A percentile compares a stretch with the other conserved stretches of the same genome.
Conservation (phyloP, 2,113 vertebrate genomes). For the Acanthisitta chloris region DNA sequence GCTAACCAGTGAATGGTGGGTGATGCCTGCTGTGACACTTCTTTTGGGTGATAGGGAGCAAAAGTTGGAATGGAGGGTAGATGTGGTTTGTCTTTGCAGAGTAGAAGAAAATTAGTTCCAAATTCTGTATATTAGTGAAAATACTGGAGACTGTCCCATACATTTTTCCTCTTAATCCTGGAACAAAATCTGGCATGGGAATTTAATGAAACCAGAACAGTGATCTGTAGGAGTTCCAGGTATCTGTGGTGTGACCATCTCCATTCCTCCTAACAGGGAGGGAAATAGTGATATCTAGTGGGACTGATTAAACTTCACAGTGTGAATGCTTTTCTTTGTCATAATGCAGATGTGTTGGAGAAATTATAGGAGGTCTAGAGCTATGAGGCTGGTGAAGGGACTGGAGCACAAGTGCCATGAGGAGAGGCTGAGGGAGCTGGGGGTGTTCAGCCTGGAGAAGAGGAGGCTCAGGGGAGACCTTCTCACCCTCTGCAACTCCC, state of each 20-base stretch:
- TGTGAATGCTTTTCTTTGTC: neutral
- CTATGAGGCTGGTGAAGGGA: too few species aligned
- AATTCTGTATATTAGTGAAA: neutral
- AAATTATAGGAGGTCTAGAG: too few species aligned
- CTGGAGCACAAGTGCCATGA: too few species aligned
- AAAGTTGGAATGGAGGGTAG: neutral
- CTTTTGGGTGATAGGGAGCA: neutral
- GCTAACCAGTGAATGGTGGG: neutral
- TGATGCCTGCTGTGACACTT: neutral
- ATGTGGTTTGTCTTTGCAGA: neutral
- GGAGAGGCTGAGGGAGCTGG: too few species aligned
- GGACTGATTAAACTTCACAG: neutral
- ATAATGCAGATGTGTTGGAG: neutral
- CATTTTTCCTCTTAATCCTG: neutral
- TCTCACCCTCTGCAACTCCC: too few species aligned
- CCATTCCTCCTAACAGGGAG: neutral
- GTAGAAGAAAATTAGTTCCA: neutral
- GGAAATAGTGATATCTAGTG: neutral
- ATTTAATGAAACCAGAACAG: neutral
- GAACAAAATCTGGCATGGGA: neutral
- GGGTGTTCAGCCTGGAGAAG: too few species aligned
- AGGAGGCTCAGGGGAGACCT: too few species aligned
- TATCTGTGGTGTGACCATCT: neutral
- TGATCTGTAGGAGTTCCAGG: neutral
- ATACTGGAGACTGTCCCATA: fast-evolving